Percentiles rank a stretch among this genome's conserved stretches.
Evolutionary conservation across 2,797 vertebrate genomes (phyloP).

Genomic region (Smutsia temminckii): DNA sequence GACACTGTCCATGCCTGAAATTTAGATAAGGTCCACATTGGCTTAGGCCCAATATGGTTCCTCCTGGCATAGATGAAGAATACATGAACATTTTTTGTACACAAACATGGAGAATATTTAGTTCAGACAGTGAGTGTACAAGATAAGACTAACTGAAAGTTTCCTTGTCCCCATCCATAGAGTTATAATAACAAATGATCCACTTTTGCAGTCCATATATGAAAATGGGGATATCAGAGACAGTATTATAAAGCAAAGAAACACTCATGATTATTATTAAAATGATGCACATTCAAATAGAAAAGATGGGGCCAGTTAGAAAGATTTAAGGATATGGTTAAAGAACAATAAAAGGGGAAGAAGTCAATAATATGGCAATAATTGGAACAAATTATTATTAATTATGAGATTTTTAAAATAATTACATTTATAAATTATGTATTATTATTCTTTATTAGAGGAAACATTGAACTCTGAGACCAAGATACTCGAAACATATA

Average conservation of each 20-base stretch:
- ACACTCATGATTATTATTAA: neutral
- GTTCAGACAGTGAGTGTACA: neutral
- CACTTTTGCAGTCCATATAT: neutral
- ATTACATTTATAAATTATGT: no score
- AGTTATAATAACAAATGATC: conserved; percentile 51
- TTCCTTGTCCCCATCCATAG: neutral
- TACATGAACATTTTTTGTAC: neutral
- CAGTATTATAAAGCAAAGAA: neutral
- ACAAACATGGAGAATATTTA: neutral
- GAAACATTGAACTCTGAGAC: neutral
- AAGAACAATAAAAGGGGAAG: conserved; percentile 44
- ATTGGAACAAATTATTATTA: neutral
- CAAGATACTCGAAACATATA: neutral
- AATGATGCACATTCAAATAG: neutral
- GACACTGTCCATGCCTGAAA: neutral
- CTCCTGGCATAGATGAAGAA: neutral
- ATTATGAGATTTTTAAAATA: no score
- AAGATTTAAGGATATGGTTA: conserved; percentile 45
- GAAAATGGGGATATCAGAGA: neutral
- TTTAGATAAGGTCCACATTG: neutral
- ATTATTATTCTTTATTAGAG: no score
- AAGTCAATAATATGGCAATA: neutral
- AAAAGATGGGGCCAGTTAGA: conserved; percentile 56
- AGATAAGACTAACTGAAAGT: neutral
- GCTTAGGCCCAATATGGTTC: neutral